Base-by-base conservation (phyloP, 2,797 vertebrate genomes). In the Halcyon chelicuti region DNA sequence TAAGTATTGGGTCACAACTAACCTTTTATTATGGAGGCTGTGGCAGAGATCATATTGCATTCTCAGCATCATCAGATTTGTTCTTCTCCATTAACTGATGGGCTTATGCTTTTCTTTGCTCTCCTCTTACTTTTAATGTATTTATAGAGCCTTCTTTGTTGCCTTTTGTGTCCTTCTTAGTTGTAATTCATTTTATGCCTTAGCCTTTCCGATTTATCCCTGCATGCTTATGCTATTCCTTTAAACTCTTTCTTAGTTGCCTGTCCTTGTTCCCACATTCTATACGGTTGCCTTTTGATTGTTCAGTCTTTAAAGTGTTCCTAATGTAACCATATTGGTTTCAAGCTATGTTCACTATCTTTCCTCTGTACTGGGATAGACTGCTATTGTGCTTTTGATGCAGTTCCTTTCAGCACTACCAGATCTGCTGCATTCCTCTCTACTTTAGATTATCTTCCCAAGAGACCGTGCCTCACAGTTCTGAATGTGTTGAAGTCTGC, bases 71-170 rank as follows among this genome's bases (percentile, higher is more conserved):
- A 80, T 81, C 39, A 62, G 49, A 88, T 83, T 94, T 81, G 73
- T 86, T 95, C 51, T 81, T 90, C 60, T 91, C 76, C 55, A 60
- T 94, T 94, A 87, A 86, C 70, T 73, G 73, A 81, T 77, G 42
- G 70, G 26, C 37, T 92, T 92, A 65, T 75, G 37, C 37, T 92
- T 86, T 88, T 57, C 58, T 86, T 83, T 90, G 46, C 54, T 74
- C 23, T 80, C 10, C 29, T 91, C 68, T 85, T 86, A 66, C 42
- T 74, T 95, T 57, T 75, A 81, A 80, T 75, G 54, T 94, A 91
- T 95, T 97, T 95, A 88, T 95, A 93, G 88, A 88, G 25, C 29
- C 7, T 18, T 14, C 88, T 94, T 93, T 94, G 81, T 93, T 92
- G 79, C 58, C 39, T 92, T 81, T 81, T 92, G 65, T 86, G 39